phyloP scores from a whole-genome alignment of 1,140 invertebrate genomes.

The Drosophila miranda region DNA sequence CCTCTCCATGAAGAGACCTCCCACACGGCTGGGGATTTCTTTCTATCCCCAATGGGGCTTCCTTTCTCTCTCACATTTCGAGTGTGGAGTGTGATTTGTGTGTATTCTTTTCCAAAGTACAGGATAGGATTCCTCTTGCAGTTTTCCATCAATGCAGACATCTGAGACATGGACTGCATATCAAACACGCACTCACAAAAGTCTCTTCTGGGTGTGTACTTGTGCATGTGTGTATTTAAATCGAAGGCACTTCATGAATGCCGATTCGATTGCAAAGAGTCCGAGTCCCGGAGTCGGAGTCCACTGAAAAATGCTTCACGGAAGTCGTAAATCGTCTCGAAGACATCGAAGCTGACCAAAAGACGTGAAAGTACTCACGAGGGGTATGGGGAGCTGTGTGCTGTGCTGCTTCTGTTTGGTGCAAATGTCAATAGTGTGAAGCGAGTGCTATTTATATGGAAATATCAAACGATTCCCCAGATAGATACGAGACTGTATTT shows the following conservation, averaged over 20 bases:
- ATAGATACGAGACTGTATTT: constrained; percentile 33
- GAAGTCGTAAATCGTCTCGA: constrained; percentile 73
- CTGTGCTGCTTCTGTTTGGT: neutral
- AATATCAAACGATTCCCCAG: constrained; percentile 50
- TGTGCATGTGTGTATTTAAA: constrained; percentile 54
- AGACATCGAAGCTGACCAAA: constrained; percentile 46
- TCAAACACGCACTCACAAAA: constrained; percentile 53
- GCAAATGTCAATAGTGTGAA: constrained; percentile 65
- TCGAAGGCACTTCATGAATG: constrained; percentile 65
- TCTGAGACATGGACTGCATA: constrained; percentile 64
- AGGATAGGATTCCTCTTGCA: constrained; percentile 32
- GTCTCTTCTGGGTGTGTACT: constrained; percentile 23
- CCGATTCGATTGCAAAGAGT: constrained; percentile 60
- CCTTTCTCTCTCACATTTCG: constrained; percentile 19
- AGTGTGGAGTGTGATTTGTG: constrained; percentile 33
- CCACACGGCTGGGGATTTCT: constrained; percentile 13
- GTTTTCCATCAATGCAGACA: constrained; percentile 59
- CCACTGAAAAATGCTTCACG: constrained; percentile 69
- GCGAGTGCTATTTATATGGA: constrained; percentile 49
- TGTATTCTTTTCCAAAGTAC: constrained; percentile 6
- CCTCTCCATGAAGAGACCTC: constrained; percentile 5
- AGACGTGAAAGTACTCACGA: neutral
- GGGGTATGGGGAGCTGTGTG: constrained; percentile 9
- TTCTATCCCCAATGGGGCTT: constrained; percentile 12
- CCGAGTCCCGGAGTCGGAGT: constrained; percentile 11